Evolutionary conservation across 2,113 vertebrate species (phyloP), one percentile per base, ranked within the genome.

Genomic region (Pitta sordida): DNA sequence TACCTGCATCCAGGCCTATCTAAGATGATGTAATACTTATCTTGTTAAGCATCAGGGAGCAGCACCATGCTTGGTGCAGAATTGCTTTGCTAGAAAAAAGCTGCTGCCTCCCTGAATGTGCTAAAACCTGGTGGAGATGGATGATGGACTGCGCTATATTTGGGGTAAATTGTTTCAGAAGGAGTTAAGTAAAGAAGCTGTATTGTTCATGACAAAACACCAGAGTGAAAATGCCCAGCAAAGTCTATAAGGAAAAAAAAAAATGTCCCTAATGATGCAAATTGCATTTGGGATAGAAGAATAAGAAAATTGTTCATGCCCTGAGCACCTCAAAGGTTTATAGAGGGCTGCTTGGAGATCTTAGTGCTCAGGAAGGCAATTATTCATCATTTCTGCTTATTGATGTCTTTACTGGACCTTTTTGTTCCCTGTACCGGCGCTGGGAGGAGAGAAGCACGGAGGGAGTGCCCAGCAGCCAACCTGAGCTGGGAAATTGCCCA

Each of bases 401-500:
- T 43, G 91, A 32, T 86, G 64, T 81, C 77, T 93, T 90, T 80
- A 70, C 77, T 81, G 46, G 53, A 56, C 83, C 62, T 93, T 71
- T 15, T 41, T 92, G 95, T 95, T 96, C 80, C 55, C 27, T 91
- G 69, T 46, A 15, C 7, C 13, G 4, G 88, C 8, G 0, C 49
- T 56, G 87, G 90, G 34, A 78, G 92, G 84, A 77, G 71, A 71
- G 56, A 39, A 22, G 55, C 19, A 2, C 2, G 0, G n/a, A 71
- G 71, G 32, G 75, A 83, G 77, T 78, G 74, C 67, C 30, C 2
- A 4, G 86, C 34, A 87, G 68, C 32, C 36, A 81, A 44, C 71
- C 87, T 11, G 27, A 81, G 70, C 39, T 16, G 83, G 90, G 93
- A 96, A 97, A 97, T 96, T 96, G 96, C 88, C 95, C 95, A 86